These are phyloP conservation scores for Aratinga solstitialis DNA, from an alignment of 2,797 vertebrate genomes.

Conservation along the genomic window DNA sequence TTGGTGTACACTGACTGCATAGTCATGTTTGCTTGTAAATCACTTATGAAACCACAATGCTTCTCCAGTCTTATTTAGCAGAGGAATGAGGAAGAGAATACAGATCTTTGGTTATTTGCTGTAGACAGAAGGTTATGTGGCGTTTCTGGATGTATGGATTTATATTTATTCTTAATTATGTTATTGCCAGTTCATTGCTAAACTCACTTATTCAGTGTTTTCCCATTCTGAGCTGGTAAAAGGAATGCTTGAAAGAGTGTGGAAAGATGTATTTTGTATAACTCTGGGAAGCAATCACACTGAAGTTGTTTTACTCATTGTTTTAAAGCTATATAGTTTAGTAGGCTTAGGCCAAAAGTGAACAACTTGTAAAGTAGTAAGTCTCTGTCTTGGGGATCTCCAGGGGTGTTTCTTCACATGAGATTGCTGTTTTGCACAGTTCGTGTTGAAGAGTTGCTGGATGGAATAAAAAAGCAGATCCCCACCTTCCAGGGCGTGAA, in stretches of 20 bases:
- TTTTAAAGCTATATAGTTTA: neutral
- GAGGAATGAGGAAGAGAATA: neutral
- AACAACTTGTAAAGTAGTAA: neutral
- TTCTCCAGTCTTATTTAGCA: neutral
- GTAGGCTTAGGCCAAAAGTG: neutral
- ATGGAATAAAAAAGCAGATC: conserved; percentile 84
- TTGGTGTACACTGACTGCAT: neutral
- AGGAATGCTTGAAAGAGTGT: neutral
- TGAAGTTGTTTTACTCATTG: neutral
- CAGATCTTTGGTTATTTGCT: neutral
- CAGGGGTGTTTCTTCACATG: neutral
- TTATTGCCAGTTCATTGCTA: neutral
- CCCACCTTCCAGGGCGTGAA: conserved; percentile 92
- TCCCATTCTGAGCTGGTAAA: neutral
- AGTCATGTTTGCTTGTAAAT: neutral
- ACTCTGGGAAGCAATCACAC: neutral
- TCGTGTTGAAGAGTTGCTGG: conserved; percentile 81
- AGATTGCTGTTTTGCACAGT: conserved; percentile 76
- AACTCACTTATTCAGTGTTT: neutral
- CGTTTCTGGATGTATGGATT: neutral
- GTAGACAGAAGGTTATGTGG: neutral
- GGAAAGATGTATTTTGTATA: neutral
- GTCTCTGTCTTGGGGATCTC: neutral
- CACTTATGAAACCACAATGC: neutral
- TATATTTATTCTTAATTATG: neutral